A percentile compares a stretch with the other conserved stretches of the same genome.
Conservation (phyloP, 1,140 invertebrate species). For the Araneus ventricosus region DNA sequence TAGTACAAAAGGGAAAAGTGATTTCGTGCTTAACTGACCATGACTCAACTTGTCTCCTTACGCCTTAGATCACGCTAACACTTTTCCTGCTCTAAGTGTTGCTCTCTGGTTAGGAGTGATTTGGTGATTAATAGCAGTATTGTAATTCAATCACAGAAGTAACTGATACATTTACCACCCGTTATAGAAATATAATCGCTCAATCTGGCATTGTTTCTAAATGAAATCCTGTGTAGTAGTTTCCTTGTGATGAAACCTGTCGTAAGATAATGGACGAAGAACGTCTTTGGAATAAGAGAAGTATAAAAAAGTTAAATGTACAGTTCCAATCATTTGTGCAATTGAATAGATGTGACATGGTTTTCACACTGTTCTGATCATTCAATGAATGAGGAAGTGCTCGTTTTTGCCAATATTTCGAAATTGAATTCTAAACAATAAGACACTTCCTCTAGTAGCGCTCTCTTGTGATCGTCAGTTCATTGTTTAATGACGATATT, state of each 20-base stretch:
- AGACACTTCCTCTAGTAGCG: too few species aligned
- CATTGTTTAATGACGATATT: too few species aligned
- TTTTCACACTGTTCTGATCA: neutral
- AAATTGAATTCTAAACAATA: too few species aligned
- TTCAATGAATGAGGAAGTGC: neutral
- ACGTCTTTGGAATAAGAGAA: neutral
- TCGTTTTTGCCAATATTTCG: neutral
- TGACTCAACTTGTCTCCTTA: slow-evolving; percentile 35
- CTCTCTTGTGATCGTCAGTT: too few species aligned
- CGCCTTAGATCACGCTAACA: slow-evolving; percentile 6
- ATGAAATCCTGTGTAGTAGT: neutral
- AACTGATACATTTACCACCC: neutral
- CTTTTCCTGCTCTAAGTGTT: neutral
- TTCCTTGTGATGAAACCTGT: neutral
- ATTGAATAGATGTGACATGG: neutral
- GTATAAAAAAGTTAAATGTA: neutral
- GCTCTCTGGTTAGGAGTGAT: slow-evolving; percentile 2
- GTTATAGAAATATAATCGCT: neutral
- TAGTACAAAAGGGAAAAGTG: slow-evolving; percentile 62
- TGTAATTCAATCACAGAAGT: neutral
- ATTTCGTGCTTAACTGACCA: slow-evolving; percentile 65
- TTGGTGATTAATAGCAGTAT: slow-evolving; percentile 19
- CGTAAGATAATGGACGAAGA: neutral
- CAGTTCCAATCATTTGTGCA: neutral
- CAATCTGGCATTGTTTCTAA: neutral